A percentile compares a stretch with the other conserved stretches of the same genome.
phyloP scores from a whole-genome alignment of 2,888 invertebrate species.

The Erebia ligea region DNA sequence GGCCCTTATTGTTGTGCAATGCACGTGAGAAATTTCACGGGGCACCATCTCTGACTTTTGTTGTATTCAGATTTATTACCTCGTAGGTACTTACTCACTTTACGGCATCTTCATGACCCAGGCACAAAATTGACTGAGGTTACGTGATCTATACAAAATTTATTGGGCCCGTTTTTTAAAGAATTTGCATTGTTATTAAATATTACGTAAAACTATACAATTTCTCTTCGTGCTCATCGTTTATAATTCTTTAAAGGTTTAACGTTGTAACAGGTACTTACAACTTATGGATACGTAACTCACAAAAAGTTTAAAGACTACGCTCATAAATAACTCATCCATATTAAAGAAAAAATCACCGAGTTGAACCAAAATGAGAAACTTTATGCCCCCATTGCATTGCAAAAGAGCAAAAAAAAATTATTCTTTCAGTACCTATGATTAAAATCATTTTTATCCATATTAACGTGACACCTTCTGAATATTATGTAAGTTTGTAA shows the following conservation, averaged over 20 bases:
- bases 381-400: background rate
- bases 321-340: conserved; percentile 13
- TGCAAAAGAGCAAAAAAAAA: background rate
- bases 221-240: conserved; percentile 27
- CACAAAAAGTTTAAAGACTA: no score
- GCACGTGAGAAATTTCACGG: conserved; percentile 58
- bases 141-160: conserved; percentile 40
- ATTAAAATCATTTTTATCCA: background rate
- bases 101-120: conserved; percentile 19
- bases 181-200: conserved; percentile 40
- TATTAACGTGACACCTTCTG: no score
- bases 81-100: conserved; percentile 28
- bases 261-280: conserved; percentile 18
- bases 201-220: conserved; percentile 39
- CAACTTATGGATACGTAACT: background rate
- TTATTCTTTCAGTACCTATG: background rate
- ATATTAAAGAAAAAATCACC: conserved; percentile 2
- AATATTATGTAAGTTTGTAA: no score
- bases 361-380: background rate
- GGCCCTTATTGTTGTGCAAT: conserved; percentile 55
- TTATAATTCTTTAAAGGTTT: conserved; percentile 19
- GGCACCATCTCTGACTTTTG: conserved; percentile 55
- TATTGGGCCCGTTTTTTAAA: conserved; percentile 35
- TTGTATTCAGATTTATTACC: conserved; percentile 53
- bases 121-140: conserved; percentile 41